Percentiles rank a stretch among this genome's conserved stretches.
Conservation (phyloP, 1,140 invertebrate genomes). For the Ceratina japonica region DNA sequence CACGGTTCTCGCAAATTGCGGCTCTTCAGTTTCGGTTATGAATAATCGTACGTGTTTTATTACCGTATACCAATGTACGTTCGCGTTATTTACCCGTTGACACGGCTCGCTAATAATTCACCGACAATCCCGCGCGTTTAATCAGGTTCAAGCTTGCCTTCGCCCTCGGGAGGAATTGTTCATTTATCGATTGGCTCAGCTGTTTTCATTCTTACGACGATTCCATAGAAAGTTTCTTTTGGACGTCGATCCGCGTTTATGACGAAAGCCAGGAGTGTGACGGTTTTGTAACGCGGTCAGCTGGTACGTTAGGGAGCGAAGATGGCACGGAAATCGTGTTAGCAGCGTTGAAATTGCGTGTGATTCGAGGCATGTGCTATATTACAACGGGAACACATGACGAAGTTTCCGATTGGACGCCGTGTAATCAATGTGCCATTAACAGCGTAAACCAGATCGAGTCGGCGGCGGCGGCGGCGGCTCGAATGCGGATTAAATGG, state of each 20-base stretch:
- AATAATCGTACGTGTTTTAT: background rate
- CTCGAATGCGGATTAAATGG: conserved; percentile 1
- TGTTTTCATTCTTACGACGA: no score
- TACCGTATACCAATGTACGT: no score
- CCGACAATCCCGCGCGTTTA: no score
- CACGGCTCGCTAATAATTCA: no score
- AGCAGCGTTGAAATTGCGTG: background rate
- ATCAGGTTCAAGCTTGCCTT: no score
- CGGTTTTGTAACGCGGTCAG: background rate
- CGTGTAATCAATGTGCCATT: conserved; percentile 26
- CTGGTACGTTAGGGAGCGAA: background rate
- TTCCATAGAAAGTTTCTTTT: no score
- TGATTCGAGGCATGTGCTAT: background rate
- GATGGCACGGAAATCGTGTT: conserved; percentile 5
- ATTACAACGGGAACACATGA: conserved; percentile 14
- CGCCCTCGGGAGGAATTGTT: no score
- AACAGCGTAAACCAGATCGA: conserved; percentile 24
- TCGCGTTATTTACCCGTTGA: no score
- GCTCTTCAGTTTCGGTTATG: background rate
- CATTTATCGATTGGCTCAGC: background rate
- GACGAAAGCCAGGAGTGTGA: no score
- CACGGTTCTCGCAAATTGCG: conserved; percentile 2
- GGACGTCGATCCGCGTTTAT: no score
- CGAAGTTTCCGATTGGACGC: conserved; percentile 4
- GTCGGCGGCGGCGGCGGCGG: background rate